Base-by-base conservation (phyloP, 2,797 vertebrate genomes). In the Remorina albescens region DNA sequence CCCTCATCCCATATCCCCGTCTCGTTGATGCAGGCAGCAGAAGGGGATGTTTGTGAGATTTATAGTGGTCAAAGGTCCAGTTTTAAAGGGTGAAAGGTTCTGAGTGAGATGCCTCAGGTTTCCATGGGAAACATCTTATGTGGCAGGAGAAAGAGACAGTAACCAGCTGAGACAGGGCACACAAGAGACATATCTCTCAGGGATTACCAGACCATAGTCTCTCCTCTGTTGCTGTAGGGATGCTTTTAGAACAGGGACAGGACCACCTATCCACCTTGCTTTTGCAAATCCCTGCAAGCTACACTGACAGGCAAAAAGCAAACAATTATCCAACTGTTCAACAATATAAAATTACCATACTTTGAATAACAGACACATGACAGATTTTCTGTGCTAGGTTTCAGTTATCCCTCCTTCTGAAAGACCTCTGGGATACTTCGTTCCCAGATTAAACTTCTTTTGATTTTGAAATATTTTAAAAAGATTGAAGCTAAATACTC, bases 401-500 rank as follows among this genome's bases (percentile, higher is more conserved):
- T 81, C 25, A 63, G 61, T 66, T 64, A 60, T 67, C 51, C 11
- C 32, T 66, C 25, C 21, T 39, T 60, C 65, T 73, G 42, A 66
- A 34, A 74, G 70, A 60, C 28, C 16, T 15, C 19, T 41, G 13
- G 36, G 61, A 76, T 67, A 67, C 66, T 80, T 84, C n/a, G n/a
- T n/a, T n/a, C n/a, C n/a, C 47, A 84, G 82, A 80, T 62, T 42
- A 61, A 80, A 79, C 25, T 59, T 51, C 9, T 11, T 66, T 67
- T 72, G 15, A 16, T 68, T 73, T 30, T 15, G 34, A 47, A 23
- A 36, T 70, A 42, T 86, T 74, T 68, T 71, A 26, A 68, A 71
- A 77, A 21, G 71, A 28, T 30, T 41, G 21, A 59, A 46, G 30
- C 2, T 73, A 42, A 74, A 82, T 87, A 96, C 96, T 97, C 90